Conservation (phyloP, 2,113 vertebrate species). For the Nothobranchius kuhntae region DNA sequence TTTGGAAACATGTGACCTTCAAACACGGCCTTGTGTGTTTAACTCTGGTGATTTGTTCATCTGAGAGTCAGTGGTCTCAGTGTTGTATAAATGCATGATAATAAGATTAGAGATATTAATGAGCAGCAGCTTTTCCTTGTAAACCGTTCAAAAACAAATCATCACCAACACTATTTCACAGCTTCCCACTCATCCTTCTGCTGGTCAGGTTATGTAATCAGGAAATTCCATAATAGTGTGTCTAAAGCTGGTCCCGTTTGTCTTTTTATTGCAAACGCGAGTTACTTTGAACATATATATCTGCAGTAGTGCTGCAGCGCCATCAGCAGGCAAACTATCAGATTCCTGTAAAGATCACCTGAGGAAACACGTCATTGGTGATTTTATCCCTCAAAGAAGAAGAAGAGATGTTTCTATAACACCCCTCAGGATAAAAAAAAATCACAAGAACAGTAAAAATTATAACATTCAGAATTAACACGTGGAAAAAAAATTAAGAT, state of each 20-base stretch:
- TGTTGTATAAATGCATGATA: background rate
- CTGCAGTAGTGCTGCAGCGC: too few relatives aligned
- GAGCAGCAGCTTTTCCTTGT: background rate
- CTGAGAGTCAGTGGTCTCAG: background rate
- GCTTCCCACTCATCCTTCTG: too few relatives aligned
- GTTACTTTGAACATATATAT: too few relatives aligned
- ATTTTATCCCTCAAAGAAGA: too few relatives aligned
- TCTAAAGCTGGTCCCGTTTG: background rate
- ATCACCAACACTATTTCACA: background rate
- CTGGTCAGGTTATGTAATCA: background rate
- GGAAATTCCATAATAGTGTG: background rate
- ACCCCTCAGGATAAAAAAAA: too few relatives aligned
- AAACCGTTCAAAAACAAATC: background rate
- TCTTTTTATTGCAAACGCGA: background rate
- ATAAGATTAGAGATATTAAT: background rate
- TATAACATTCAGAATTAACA: too few relatives aligned
- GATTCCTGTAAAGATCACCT: too few relatives aligned
- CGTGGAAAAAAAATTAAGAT: too few relatives aligned
- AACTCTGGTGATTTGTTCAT: slow-evolving; percentile 9
- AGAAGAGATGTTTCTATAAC: too few relatives aligned
- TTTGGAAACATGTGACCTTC: slow-evolving; percentile 40
- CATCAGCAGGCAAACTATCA: too few relatives aligned
- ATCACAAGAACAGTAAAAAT: too few relatives aligned
- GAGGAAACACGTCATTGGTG: too few relatives aligned
- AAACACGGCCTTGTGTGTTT: background rate